Conservation (phyloP, 1,140 invertebrate species). For the Elysia chlorotica region DNA sequence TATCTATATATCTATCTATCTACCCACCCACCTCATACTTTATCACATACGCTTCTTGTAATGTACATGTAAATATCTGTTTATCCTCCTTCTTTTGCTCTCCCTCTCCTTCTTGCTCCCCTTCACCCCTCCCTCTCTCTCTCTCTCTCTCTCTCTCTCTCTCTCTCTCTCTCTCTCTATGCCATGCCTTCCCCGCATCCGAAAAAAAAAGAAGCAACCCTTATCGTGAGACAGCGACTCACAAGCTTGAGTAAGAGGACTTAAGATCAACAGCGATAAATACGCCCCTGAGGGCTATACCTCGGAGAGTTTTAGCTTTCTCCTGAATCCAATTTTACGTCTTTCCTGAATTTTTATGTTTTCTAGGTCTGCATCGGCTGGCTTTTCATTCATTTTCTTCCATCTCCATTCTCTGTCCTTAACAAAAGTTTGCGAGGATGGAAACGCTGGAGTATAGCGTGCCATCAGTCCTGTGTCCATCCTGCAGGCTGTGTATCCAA, state of each 20-base stretch:
- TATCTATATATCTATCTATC: neutral
- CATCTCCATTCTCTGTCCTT: too few relatives aligned
- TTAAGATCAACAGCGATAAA: too few relatives aligned
- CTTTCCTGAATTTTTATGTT: too few relatives aligned
- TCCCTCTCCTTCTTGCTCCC: neutral
- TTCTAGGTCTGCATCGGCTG: too few relatives aligned
- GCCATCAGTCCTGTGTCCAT: too few relatives aligned
- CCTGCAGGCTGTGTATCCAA: too few relatives aligned
- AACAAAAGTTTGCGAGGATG: too few relatives aligned
- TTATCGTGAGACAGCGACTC: neutral
- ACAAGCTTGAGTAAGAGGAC: neutral
- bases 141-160: neutral
- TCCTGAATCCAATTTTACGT: neutral
- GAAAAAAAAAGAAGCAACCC: too few relatives aligned
- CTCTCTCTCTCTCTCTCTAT: constrained; percentile 3
- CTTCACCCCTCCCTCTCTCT: neutral
- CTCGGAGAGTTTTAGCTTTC: neutral
- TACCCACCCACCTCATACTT: neutral
- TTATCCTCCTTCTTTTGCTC: neutral
- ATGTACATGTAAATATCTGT: too few relatives aligned
- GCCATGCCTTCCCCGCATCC: too few relatives aligned
- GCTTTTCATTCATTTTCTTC: too few relatives aligned
- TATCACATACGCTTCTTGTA: neutral
- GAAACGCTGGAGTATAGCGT: too few relatives aligned
- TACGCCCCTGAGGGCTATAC: neutral